Evolutionary conservation across 2,113 vertebrate species (phyloP), one percentile per base, ranked within the genome.

Genomic region (Dasyornis broadbenti): DNA sequence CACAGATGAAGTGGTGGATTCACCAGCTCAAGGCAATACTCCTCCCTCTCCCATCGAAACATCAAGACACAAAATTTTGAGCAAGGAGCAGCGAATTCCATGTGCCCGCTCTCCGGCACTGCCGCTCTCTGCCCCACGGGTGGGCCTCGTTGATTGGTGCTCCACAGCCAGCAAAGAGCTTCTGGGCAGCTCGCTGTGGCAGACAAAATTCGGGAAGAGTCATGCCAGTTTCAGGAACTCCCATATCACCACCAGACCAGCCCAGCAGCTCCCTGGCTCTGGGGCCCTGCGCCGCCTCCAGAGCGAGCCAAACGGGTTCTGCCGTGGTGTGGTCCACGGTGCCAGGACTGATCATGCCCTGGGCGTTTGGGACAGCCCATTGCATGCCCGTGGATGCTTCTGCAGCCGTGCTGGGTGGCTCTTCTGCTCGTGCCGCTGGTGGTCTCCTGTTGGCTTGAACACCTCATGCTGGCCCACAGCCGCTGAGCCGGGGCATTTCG

Each of bases 111-210:
- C 0, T 0, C 40, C 66, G 61, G 59, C 56, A 1, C n/a, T 35
- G 75, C 70, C 59, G 76, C 53, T 47, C 44, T 0, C 57, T 35
- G 11, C 16, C 6, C 60, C 10, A 0, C 1, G 39, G 11, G 11
- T 35, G 39, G 39, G 13, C 37, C 49, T 20, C 22, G 16, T 11
- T 6, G 14, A 4, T 5, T 4, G 30, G 10, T 24, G 72, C 39
- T 42, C 30, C 81, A 3, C 40, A 57, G 56, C 21, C 7, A 2
- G 49, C 54, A 47, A 37, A 31, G 57, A 72, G 61, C 75, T 63
- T 5, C 61, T 0, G 0, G 54, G 85, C 1, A 0, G 50, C 70
- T 79, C 6, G 0, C 66, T 35, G 45, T 0, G 0, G n/a, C 89
- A 57, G 28, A 13, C 37, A 8, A 8, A 33, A 50, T 1, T 33